These are phyloP conservation scores for Amphimallon solstitiale DNA, from an alignment of 2,888 invertebrate species.

Conservation along the genomic window DNA sequence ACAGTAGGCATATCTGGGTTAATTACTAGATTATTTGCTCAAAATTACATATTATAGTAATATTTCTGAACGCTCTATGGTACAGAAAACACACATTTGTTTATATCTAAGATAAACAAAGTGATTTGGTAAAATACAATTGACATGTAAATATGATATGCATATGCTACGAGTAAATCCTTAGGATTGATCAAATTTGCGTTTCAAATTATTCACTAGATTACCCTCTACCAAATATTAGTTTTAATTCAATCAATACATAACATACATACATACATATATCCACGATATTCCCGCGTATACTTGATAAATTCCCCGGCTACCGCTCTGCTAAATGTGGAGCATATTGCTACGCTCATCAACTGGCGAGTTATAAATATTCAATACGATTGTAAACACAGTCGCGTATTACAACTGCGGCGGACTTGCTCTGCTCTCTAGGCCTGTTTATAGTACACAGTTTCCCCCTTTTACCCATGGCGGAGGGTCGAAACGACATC, in stretches of 20 bases:
- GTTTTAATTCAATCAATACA: conserved; percentile 64
- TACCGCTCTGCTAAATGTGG: conserved; percentile 60
- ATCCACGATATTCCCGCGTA: conserved; percentile 25
- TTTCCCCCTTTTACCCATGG: conserved; percentile 38
- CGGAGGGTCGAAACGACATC: conserved; percentile 42
- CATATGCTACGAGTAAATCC: conserved; percentile 48
- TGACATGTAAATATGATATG: conserved; percentile 39
- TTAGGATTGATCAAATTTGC: conserved; percentile 61
- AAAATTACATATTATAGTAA: too few relatives aligned
- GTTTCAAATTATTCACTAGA: conserved; percentile 63
- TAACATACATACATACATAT: conserved; percentile 17
- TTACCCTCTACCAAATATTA: conserved; percentile 64
- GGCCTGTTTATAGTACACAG: not conserved
- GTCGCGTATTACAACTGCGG: conserved; percentile 41
- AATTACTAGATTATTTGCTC: too few relatives aligned
- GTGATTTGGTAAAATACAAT: not conserved
- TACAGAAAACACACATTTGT: too few relatives aligned
- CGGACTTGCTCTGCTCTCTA: conserved; percentile 10
- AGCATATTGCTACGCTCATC: conserved; percentile 66
- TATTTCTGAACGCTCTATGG: too few relatives aligned
- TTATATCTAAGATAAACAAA: too few relatives aligned
- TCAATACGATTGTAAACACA: conserved; percentile 64
- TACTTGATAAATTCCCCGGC: conserved; percentile 55
- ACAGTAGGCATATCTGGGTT: too few relatives aligned
- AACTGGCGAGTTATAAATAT: conserved; percentile 65